Percentiles rank a stretch among this genome's conserved stretches.
These are phyloP conservation scores for Tupiocoris notatus DNA, from an alignment of 2,888 invertebrate species.

Conservation along the genomic window DNA sequence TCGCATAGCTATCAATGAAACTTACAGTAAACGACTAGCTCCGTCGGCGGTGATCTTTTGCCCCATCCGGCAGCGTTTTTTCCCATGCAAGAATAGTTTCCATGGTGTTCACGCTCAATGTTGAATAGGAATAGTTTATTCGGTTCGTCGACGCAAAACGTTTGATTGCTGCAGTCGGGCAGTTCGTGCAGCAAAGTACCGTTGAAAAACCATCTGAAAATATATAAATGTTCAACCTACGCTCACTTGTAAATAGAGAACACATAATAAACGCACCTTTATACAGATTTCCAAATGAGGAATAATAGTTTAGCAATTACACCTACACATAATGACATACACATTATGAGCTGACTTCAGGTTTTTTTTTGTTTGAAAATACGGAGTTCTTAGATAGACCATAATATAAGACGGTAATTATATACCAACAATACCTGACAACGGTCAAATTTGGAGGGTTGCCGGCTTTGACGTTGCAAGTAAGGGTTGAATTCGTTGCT, in stretches of 20 bases:
- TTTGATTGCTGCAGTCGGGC: constrained; percentile 70
- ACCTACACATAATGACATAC: too few relatives aligned
- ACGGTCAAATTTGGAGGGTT: constrained; percentile 72
- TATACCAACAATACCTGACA: constrained; percentile 58
- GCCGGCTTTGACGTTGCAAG: constrained; percentile 75
- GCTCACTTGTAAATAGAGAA: too few relatives aligned
- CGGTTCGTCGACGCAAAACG: constrained; percentile 82
- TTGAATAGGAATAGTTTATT: constrained; percentile 79
- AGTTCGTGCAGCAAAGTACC: constrained; percentile 79
- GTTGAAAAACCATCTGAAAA: constrained; percentile 75
- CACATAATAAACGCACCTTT: too few relatives aligned
- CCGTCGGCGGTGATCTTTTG: constrained; percentile 70
- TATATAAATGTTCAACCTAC: too few relatives aligned
- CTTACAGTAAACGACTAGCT: constrained; percentile 79
- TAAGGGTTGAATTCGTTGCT: constrained; percentile 75
- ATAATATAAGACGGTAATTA: too few relatives aligned
- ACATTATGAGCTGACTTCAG: too few relatives aligned
- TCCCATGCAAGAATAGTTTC: constrained; percentile 91
- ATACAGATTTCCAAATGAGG: too few relatives aligned
- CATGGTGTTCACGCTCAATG: constrained; percentile 85
- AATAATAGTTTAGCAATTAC: too few relatives aligned
- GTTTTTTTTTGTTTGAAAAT: too few relatives aligned
- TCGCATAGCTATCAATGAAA: too few relatives aligned
- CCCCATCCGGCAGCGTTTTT: constrained; percentile 89
- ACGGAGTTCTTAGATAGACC: too few relatives aligned